Percentiles rank a stretch among this genome's conserved stretches.
Conservation (phyloP, 2,888 invertebrate genomes). For the Empis livida region DNA sequence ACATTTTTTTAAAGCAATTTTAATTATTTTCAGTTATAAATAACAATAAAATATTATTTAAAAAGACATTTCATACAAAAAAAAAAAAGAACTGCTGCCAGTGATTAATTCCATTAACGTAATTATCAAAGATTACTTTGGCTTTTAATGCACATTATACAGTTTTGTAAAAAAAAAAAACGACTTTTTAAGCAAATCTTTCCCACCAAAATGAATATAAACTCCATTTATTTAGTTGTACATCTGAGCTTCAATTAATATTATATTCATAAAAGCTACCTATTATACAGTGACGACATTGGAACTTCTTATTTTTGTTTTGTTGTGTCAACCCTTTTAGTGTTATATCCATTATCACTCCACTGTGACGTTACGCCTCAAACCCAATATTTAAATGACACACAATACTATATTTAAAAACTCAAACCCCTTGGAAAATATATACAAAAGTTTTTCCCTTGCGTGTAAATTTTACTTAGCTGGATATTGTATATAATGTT, state of each 20-base stretch:
- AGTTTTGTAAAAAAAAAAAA: too few relatives aligned
- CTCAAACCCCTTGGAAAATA: too few relatives aligned
- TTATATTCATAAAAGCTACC: too few relatives aligned
- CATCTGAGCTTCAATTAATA: too few relatives aligned
- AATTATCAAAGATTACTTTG: constrained; percentile 31
- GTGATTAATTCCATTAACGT: constrained; percentile 35
- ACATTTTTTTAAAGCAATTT: not conserved
- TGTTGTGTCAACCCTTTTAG: constrained; percentile 12
- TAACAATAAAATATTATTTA: constrained; percentile 26
- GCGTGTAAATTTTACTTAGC: too few relatives aligned
- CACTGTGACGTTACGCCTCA: not conserved
- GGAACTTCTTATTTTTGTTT: not conserved
- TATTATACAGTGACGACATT: too few relatives aligned
- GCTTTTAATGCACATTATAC: not conserved
- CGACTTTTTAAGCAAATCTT: not conserved
- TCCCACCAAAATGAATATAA: not conserved
- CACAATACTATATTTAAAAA: too few relatives aligned
- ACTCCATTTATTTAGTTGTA: not conserved
- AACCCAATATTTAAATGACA: not conserved
- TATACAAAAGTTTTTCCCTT: too few relatives aligned
- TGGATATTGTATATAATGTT: too few relatives aligned
- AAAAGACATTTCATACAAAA: not conserved
- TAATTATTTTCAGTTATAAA: constrained; percentile 16
- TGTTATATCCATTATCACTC: constrained; percentile 9
- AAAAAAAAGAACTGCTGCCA: constrained; percentile 5